These are phyloP conservation scores for Apocheima hispidaria DNA, from an alignment of 2,888 invertebrate species.

Conservation along the genomic window DNA sequence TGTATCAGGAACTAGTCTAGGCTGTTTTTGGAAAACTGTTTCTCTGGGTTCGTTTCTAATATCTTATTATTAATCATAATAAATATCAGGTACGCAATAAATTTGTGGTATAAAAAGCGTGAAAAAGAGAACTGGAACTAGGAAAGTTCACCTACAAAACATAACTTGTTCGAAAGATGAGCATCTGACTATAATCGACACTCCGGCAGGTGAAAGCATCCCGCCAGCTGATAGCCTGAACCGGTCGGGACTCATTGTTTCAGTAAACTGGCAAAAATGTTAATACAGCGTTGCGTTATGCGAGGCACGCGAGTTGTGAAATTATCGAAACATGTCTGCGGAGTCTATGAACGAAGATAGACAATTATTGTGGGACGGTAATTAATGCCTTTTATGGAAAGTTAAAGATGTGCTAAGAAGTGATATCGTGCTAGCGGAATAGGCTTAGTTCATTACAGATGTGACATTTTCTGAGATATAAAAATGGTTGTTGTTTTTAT, in stretches of 20 bases:
- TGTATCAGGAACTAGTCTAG: too few species aligned
- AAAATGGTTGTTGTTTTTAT: too few species aligned
- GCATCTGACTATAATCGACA: conserved; percentile 40
- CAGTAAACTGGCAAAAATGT: conserved; percentile 22
- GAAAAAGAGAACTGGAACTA: neutral
- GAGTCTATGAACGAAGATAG: conserved; percentile 20
- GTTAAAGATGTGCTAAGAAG: neutral
- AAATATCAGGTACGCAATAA: neutral
- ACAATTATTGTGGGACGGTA: neutral
- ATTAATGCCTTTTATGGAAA: neutral
- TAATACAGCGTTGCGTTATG: conserved; percentile 28
- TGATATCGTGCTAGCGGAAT: too few species aligned
- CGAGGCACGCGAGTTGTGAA: conserved; percentile 37
- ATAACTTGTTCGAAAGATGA: conserved; percentile 13
- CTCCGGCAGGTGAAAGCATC: conserved; percentile 60
- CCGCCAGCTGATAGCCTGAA: conserved; percentile 39
- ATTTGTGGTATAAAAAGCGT: neutral
- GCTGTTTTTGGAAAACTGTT: too few species aligned
- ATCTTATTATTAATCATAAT: too few species aligned
- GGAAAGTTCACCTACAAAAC: neutral
- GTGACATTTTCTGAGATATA: neutral
- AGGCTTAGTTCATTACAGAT: neutral
- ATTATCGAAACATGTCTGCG: conserved; percentile 38
- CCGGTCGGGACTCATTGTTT: conserved; percentile 40
- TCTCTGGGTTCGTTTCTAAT: too few species aligned